These are phyloP conservation scores for Conger conger DNA, from an alignment of 2,113 vertebrate species.

Conservation along the genomic window DNA sequence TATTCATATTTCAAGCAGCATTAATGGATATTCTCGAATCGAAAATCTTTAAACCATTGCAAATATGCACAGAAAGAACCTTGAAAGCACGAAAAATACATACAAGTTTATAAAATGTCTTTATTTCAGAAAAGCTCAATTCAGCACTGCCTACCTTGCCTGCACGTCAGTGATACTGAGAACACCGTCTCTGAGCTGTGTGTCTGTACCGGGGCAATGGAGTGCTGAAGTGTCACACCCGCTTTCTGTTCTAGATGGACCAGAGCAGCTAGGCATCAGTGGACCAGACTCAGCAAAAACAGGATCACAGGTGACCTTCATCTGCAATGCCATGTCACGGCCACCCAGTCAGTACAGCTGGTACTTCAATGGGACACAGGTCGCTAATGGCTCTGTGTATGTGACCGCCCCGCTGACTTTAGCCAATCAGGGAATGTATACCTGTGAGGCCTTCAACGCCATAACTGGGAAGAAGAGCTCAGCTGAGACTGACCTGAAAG, in stretches of 20 bases:
- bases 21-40: too few species aligned
- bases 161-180: too few species aligned
- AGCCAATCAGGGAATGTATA: slow-evolving; percentile 59
- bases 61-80: too few species aligned
- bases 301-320: slow-evolving; percentile 33
- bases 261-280: slow-evolving; percentile 27
- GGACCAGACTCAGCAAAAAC: slow-evolving; percentile 44
- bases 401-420: slow-evolving; percentile 30
- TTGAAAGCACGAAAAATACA: too few species aligned
- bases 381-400: slow-evolving; percentile 40
- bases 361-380: slow-evolving; percentile 46
- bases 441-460: slow-evolving; percentile 58
- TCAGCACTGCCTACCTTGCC: too few species aligned
- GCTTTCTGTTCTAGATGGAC: slow-evolving; percentile 52
- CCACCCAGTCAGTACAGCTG: slow-evolving; percentile 54
- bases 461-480: slow-evolving; percentile 49
- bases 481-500: slow-evolving; percentile 37
- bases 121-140: too few species aligned
- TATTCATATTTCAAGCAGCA: too few species aligned
- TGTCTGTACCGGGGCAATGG: background rate
- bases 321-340: slow-evolving; percentile 52
- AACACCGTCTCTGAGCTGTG: background rate
- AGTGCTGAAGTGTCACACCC: background rate
- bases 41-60: too few species aligned
- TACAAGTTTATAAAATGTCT: too few species aligned